Base-by-base conservation (phyloP, 2,888 invertebrate species). In the Acronicta alni region DNA sequence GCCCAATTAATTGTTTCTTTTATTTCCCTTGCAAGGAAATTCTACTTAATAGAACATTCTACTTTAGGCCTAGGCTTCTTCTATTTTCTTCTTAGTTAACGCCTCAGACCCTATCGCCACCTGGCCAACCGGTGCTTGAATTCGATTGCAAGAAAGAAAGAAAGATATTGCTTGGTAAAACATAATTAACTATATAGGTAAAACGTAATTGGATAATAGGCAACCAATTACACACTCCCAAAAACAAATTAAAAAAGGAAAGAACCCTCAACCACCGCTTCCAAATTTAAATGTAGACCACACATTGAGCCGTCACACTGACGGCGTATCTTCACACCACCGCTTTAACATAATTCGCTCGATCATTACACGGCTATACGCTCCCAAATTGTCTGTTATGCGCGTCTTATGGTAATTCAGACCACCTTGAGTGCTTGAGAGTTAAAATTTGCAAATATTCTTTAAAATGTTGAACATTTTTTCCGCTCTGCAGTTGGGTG, bases 301-400 rank as follows among this genome's bases (percentile, higher is more conserved):
- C 79, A 79, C 79, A 73, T 59, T 45, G 16, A 14, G 37, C 46
- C 59, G 47, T 51, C 64, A 42, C 16, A 43, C 58, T 45, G 73
- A 62, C 67, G 54, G 70, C 65, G 44, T 72, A 56, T 55, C 67
- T 53, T 70, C 67, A 72, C 71, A 72, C 72, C 67, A 58, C 26
- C 32, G 45, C 46, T 65, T 64, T 57, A 58, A 75, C 57, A 58
- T 77, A 77, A 77, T 77, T 57, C 47, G 46, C 47, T 26, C 37
- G 20, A 60, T 77, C 67, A 77, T 77, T 77, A 77, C 78, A 77
- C 78, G 75, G 72, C 26, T 52, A 71, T 75, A 68, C 56, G 54
- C 75, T 48, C 30, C 73, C 67, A 72, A 77, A 77, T 75, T 72
- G 57, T 57, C 23, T 64, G 53, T 59, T 56, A 64, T 53, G 43